These are phyloP conservation scores for Hybos culiciformis DNA, from an alignment of 2,888 invertebrate species.

Conservation along the genomic window DNA sequence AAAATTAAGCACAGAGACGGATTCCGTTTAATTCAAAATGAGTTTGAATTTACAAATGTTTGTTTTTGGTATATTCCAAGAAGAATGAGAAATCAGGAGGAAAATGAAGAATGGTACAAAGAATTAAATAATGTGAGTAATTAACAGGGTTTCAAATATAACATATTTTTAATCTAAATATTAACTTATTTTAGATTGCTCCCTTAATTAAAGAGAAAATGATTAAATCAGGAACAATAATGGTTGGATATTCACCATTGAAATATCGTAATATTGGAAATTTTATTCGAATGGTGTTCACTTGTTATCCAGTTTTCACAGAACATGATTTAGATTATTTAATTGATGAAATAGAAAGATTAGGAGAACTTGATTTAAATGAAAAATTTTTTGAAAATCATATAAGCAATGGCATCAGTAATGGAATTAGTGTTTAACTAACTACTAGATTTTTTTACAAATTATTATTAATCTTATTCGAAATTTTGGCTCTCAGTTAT, in stretches of 20 bases:
- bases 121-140: constrained; percentile 33
- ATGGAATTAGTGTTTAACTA: no score
- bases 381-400: no score
- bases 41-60: constrained; percentile 64
- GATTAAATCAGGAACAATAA: constrained; percentile 47
- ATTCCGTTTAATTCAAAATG: constrained; percentile 48
- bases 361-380: no score
- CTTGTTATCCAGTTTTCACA: constrained; percentile 52
- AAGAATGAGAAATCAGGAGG: constrained; percentile 31
- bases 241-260: constrained; percentile 67
- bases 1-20: constrained; percentile 40
- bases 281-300: constrained; percentile 62
- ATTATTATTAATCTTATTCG: no score
- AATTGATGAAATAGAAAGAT: constrained; percentile 47
- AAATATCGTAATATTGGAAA: constrained; percentile 47
- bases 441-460: no score
- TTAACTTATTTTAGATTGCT: constrained; percentile 37
- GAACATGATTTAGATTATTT: constrained; percentile 46
- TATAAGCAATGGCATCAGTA: no score
- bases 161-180: neutral
- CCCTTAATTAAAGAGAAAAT: constrained; percentile 58
- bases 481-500: no score
- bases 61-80: constrained; percentile 80
- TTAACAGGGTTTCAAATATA: neutral
- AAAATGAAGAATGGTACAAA: constrained; percentile 40